Evolutionary conservation across 2,888 invertebrate genomes (phyloP), one percentile per base, ranked within the genome.

Genomic region (Alcis repandata): DNA sequence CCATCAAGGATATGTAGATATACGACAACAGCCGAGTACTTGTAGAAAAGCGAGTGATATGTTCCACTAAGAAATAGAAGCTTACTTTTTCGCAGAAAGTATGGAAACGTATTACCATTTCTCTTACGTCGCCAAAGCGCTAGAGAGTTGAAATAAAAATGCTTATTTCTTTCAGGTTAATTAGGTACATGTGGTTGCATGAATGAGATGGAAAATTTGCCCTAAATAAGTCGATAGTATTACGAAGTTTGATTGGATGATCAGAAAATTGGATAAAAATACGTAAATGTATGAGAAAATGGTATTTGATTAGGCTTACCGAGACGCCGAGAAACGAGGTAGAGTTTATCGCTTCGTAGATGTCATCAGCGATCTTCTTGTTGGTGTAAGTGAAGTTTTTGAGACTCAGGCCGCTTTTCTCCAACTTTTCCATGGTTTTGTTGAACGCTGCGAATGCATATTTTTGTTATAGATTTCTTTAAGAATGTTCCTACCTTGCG

Each of bases 291-390:
- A 20, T n/a, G 13, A 27, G 32, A 32, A 59, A 33, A 52, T 51
- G 22, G 20, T 17, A 43, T 56, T 15, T 17, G 15, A 49, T 38
- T 17, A 54, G 7, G 95, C 97, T 95, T 93, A 99, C 99, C 84
- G 99, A 99, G 70, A 99, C 98, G 70, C 99, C 99, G 59, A 98
- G 95, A 90, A 99, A 99, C 82, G 98, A 97, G 19, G 99, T 99
- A n/a, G 98, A 97, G 92, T 99, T 99, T 94, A 99, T 99, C 41
- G 99, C 99, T 68, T 98, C 96, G 91, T 99, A 99, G 83, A 99
- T 98, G 88, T 98, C 98, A 87, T 98, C 97, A 9, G 98, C 98
- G 65, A 99, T 98, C 84, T 97, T 97, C 85, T 97, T 97, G 91
- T 99, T 98, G 43, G 97, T 97, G 90, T 99, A 99, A 59, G 98